Evolutionary conservation across 2,888 invertebrate species (phyloP).

Genomic region (Mimumesa dahlbomi): DNA sequence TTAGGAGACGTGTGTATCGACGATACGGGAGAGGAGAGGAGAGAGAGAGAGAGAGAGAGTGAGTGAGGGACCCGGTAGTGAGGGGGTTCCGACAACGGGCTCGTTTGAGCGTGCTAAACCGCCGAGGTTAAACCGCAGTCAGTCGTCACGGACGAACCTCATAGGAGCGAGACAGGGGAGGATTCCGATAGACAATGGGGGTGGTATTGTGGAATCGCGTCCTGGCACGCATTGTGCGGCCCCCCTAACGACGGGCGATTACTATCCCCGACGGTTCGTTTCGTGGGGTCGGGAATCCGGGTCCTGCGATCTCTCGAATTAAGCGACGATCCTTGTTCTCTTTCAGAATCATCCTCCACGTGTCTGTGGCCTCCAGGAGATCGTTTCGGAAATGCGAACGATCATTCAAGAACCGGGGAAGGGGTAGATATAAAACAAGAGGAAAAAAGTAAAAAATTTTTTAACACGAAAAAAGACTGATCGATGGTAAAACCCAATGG

Average conservation of each 20-base stretch:
- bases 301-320: conserved; percentile 64
- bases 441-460: neutral
- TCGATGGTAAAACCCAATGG: too few relatives aligned
- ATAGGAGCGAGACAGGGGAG: conserved; percentile 45
- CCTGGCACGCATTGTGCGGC: conserved; percentile 76
- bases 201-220: conserved; percentile 77
- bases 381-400: conserved; percentile 42
- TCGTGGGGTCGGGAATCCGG: conserved; percentile 54
- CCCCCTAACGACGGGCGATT: conserved; percentile 75
- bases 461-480: too few relatives aligned
- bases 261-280: conserved; percentile 64
- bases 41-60: too few relatives aligned
- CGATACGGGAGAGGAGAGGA: conserved; percentile 22
- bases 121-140: conserved; percentile 76
- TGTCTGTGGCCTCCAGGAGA: conserved; percentile 26
- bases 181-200: conserved; percentile 74
- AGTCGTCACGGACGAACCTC: conserved; percentile 70
- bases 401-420: conserved; percentile 3
- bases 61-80: conserved; percentile 17
- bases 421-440: neutral
- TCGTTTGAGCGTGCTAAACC: conserved; percentile 77
- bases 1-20: conserved; percentile 26
- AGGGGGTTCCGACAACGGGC: conserved; percentile 71
- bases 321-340: conserved; percentile 44
- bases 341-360: neutral